phyloP scores from a whole-genome alignment of 1,140 invertebrate species.

The Trissolcus basalis region DNA sequence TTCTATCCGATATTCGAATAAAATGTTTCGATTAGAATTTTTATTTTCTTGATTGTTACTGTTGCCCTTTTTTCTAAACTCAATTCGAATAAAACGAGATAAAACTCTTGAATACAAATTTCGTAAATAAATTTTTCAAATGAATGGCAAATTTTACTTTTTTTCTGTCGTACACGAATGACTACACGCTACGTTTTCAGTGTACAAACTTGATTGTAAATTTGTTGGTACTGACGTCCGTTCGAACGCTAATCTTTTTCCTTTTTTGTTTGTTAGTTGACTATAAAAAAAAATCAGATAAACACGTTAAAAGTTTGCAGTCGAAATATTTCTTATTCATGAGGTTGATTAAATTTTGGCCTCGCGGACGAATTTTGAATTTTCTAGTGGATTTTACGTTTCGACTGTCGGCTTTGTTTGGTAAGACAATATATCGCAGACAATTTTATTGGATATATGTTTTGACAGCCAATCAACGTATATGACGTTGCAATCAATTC shows the following conservation, averaged over 20 bases:
- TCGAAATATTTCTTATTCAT: no score
- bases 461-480: slow-evolving; percentile 46
- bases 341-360: no score
- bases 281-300: no score
- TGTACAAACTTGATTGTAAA: slow-evolving; percentile 35
- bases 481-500: slow-evolving; percentile 40
- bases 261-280: background rate
- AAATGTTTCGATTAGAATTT: background rate
- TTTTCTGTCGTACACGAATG: slow-evolving; percentile 12
- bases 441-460: slow-evolving; percentile 47
- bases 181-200: slow-evolving; percentile 16
- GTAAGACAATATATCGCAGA: slow-evolving; percentile 33
- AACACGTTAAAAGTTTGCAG: no score
- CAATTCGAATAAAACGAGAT: no score
- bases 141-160: slow-evolving; percentile 24
- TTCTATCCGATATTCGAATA: background rate
- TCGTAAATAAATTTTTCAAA: slow-evolving; percentile 18
- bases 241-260: slow-evolving; percentile 11
- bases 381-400: background rate
- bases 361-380: no score
- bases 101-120: slow-evolving; percentile 4
- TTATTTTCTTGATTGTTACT: no score
- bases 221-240: slow-evolving; percentile 22
- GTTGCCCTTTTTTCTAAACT: no score
- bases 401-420: slow-evolving; percentile 20